phyloP scores from a whole-genome alignment of 2,888 invertebrate species.

The Latheticus oryzae region DNA sequence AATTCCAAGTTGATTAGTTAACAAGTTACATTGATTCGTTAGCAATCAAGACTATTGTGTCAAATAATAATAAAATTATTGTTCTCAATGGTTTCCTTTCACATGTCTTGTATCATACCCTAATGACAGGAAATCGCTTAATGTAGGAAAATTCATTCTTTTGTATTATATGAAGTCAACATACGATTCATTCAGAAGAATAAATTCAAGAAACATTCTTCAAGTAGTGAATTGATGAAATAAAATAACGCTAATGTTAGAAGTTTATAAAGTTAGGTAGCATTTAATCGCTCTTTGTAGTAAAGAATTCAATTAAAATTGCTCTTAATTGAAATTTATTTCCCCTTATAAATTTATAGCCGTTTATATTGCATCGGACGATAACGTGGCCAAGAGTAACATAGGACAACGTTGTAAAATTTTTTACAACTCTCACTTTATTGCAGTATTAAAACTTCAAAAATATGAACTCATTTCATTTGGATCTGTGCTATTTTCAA shows the following conservation, averaged over 20 bases:
- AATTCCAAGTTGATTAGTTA: conserved; percentile 33
- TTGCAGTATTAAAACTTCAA: conserved; percentile 46
- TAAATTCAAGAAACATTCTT: no score
- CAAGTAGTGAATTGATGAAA: no score
- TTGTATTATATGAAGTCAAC: neutral
- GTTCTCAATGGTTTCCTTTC: conserved; percentile 7
- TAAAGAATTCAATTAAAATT: conserved; percentile 23
- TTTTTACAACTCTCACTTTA: conserved; percentile 46
- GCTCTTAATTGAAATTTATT: conserved; percentile 42
- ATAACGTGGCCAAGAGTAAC: conserved; percentile 13
- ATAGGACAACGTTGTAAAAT: conserved; percentile 41
- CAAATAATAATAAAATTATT: conserved; percentile 15
- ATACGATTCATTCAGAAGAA: conserved; percentile 3
- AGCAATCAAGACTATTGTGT: conserved; percentile 26
- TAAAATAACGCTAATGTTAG: no score
- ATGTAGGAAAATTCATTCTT: neutral
- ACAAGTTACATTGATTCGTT: conserved; percentile 25
- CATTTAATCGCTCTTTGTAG: conserved; percentile 17
- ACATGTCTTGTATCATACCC: conserved; percentile 8
- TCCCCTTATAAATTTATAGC: conserved; percentile 34
- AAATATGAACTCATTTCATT: conserved; percentile 45
- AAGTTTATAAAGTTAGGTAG: no score
- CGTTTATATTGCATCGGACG: conserved; percentile 4
- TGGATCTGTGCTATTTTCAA: conserved; percentile 45
- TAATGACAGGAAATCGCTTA: conserved; percentile 9